Percentiles rank a stretch among this genome's conserved stretches.
phyloP scores from a whole-genome alignment of 2,113 vertebrate species.

The Cervus canadensis region DNA sequence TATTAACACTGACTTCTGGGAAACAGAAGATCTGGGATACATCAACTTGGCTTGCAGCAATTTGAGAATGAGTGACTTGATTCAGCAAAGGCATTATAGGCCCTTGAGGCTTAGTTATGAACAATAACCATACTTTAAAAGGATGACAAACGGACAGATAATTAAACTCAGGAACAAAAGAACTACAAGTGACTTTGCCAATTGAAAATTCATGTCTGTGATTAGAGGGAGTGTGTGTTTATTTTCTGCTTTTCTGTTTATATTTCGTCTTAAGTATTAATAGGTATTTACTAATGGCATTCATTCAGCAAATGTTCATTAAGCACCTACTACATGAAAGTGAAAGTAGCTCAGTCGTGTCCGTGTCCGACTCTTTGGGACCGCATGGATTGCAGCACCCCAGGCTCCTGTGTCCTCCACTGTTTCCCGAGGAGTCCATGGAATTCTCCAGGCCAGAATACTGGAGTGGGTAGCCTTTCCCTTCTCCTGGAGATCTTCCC shows the following conservation, averaged over 20 bases:
- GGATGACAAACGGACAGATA: background rate
- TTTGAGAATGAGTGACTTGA: background rate
- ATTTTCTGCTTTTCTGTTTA: constrained; percentile 10
- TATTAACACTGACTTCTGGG: background rate
- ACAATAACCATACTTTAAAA: background rate
- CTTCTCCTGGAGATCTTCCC: background rate
- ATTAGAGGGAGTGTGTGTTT: background rate
- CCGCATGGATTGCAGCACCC: background rate
- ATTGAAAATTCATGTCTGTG: background rate
- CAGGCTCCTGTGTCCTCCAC: no score
- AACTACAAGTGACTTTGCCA: background rate
- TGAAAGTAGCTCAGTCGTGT: background rate
- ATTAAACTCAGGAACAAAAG: constrained; percentile 21
- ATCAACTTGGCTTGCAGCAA: background rate
- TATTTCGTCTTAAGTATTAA: background rate
- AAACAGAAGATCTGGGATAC: background rate
- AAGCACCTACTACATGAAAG: background rate
- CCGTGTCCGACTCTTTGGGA: background rate
- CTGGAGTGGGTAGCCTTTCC: background rate
- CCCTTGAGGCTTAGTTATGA: background rate
- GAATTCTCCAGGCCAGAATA: background rate
- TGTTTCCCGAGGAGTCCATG: background rate
- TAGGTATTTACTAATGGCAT: background rate
- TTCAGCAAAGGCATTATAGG: constrained; percentile 4
- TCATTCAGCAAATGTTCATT: background rate